A percentile compares a stretch with the other conserved stretches of the same genome.
phyloP scores from a whole-genome alignment of 2,113 vertebrate genomes.

The Mystacornis crossleyi region DNA sequence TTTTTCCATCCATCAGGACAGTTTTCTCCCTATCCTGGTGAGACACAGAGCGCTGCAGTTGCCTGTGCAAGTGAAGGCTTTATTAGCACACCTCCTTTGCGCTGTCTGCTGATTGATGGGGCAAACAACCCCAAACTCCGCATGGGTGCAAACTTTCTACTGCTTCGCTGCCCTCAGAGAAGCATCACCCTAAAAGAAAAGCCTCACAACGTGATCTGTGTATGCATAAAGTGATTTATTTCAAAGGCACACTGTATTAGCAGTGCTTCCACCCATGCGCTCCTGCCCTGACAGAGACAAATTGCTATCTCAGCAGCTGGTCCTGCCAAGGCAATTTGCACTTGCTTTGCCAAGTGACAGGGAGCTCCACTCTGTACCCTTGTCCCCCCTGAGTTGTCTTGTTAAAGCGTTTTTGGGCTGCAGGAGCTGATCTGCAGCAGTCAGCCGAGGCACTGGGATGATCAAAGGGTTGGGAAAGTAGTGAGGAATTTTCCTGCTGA shows the following conservation, averaged over 20 bases:
- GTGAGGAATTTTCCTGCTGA: constrained; percentile 8
- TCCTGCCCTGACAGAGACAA: neutral
- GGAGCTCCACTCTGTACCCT: neutral
- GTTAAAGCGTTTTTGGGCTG: constrained; percentile 34
- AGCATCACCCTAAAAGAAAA: neutral
- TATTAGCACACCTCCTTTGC: neutral
- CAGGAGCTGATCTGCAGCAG: neutral
- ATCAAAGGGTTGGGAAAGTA: constrained; percentile 33
- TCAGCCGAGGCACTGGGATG: neutral
- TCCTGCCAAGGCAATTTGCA: neutral
- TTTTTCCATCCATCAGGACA: neutral
- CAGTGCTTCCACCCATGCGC: neutral
- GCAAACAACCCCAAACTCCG: neutral
- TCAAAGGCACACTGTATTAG: neutral
- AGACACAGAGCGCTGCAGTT: neutral
- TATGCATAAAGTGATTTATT: constrained; percentile 4
- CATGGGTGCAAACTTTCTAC: neutral
- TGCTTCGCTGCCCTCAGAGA: neutral
- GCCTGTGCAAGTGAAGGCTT: neutral
- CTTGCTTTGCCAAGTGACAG: constrained; percentile 16
- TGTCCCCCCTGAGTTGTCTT: constrained; percentile 1
- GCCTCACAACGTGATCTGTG: neutral
- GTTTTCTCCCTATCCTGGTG: neutral
- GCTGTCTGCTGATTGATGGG: neutral
- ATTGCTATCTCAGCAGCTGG: constrained; percentile 23